phyloP scores from a whole-genome alignment of 2,888 invertebrate genomes.

The Trimorus sp. region DNA sequence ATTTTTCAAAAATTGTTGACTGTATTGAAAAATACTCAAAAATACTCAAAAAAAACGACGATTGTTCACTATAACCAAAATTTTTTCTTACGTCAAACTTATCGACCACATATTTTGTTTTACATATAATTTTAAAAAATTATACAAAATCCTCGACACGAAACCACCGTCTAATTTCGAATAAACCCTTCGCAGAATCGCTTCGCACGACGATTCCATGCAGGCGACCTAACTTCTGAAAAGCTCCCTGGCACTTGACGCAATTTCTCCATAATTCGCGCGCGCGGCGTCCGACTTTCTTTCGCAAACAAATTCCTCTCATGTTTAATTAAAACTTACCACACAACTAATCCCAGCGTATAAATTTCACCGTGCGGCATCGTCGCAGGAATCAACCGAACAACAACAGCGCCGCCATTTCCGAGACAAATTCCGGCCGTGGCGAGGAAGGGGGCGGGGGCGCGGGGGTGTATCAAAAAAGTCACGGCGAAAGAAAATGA shows the following conservation, averaged over 20 bases:
- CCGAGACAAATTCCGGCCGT: slow-evolving; percentile 31
- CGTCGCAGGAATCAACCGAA: background rate
- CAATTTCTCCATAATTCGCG: background rate
- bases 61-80: no score
- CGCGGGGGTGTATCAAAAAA: slow-evolving; percentile 43
- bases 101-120: no score
- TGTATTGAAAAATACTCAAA: no score
- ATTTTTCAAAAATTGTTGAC: no score
- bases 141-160: no score
- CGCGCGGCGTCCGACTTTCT: slow-evolving; percentile 7
- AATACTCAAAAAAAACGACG: no score
- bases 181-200: no score
- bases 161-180: no score
- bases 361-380: background rate
- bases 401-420: slow-evolving; percentile 26
- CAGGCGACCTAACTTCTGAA: background rate
- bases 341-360: background rate
- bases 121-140: no score
- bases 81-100: no score
- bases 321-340: slow-evolving; percentile 8
- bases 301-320: slow-evolving; percentile 7
- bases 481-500: slow-evolving; percentile 53
- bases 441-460: slow-evolving; percentile 46
- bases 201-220: background rate
- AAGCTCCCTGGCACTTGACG: background rate